Evolutionary conservation across 1,140 invertebrate genomes (phyloP).

Genomic region (Melanaphis sacchari): DNA sequence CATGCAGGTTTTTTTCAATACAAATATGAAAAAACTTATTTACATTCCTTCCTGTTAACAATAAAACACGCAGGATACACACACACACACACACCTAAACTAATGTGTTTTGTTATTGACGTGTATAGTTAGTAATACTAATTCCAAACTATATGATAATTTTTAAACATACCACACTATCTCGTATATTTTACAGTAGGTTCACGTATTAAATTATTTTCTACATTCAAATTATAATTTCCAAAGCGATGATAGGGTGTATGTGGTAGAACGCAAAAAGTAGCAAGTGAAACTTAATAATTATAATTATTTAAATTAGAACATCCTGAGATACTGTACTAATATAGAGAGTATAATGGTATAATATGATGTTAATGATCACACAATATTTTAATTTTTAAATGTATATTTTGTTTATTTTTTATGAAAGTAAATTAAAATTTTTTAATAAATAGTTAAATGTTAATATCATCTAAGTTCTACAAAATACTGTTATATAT

Average conservation of each 20-base stretch:
- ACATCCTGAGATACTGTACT: not conserved
- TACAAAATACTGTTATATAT: too few relatives aligned
- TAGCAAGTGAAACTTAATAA: not conserved
- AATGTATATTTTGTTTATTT: too few relatives aligned
- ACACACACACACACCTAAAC: not conserved
- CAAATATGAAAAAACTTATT: constrained; percentile 14
- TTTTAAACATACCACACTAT: not conserved
- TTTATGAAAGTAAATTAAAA: too few relatives aligned
- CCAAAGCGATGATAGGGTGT: not conserved
- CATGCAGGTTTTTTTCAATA: constrained; percentile 25
- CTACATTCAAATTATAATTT: not conserved
- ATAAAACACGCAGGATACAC: not conserved
- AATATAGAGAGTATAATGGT: not conserved
- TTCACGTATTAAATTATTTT: not conserved
- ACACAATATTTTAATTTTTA: not conserved
- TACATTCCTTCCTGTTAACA: constrained; percentile 46
- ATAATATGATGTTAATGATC: not conserved
- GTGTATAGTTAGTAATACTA: constrained; percentile 39
- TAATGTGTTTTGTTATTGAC: constrained; percentile 39
- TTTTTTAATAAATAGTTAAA: too few relatives aligned
- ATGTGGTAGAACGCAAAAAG: not conserved
- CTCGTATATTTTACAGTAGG: not conserved
- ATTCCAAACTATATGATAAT: constrained; percentile 12
- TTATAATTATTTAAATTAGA: not conserved
- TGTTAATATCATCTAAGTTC: too few relatives aligned